Percentiles rank a stretch among this genome's conserved stretches.
phyloP scores from a whole-genome alignment of 2,888 invertebrate species.

The Timandra comae region DNA sequence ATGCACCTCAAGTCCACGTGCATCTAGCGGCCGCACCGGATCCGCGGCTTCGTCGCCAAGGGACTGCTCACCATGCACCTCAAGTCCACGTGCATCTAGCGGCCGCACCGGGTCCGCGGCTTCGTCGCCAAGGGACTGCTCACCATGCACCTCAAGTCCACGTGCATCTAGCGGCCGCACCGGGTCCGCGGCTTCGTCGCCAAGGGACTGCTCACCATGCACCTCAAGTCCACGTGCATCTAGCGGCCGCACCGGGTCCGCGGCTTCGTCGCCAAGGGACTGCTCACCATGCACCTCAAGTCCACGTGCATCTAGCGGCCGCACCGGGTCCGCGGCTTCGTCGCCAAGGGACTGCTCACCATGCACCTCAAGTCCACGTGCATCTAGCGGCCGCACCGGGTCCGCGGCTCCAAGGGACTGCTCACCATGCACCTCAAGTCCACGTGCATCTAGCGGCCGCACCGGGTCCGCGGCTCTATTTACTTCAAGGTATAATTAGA shows the following conservation, averaged over 20 bases:
- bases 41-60: constrained; percentile 79
- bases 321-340: constrained; percentile 78
- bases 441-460: constrained; percentile 61
- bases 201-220: constrained; percentile 79
- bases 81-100: constrained; percentile 69
- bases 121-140: constrained; percentile 80
- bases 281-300: constrained; percentile 79
- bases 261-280: constrained; percentile 79
- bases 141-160: constrained; percentile 77
- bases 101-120: constrained; percentile 74
- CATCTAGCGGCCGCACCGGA: constrained; percentile 66
- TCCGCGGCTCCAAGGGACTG: constrained; percentile 78
- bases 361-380: constrained; percentile 77
- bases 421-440: constrained; percentile 79
- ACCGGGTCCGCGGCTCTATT: constrained; percentile 79
- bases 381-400: constrained; percentile 70
- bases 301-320: constrained; percentile 65
- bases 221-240: constrained; percentile 73
- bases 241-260: constrained; percentile 71
- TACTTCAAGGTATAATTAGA: no score
- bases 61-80: constrained; percentile 79
- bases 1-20: constrained; percentile 77
- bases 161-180: constrained; percentile 60
- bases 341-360: constrained; percentile 78
- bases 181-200: constrained; percentile 80